These are phyloP conservation scores for Euphonia xanthogaster DNA, from an alignment of 2,797 vertebrate genomes.

Conservation along the genomic window DNA sequence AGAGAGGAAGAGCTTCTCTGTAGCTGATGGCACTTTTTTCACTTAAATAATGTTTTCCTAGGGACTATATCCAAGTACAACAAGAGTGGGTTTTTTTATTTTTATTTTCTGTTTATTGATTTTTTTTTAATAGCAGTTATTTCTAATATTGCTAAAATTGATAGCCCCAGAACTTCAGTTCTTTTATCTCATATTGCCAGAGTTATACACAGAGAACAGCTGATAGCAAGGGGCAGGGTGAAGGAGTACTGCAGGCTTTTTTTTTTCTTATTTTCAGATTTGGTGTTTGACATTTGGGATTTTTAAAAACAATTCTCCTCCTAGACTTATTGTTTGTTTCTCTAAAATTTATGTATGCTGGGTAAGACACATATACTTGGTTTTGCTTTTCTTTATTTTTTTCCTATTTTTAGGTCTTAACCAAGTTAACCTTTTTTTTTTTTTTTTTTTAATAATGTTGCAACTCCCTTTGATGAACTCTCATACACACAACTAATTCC, in stretches of 20 bases:
- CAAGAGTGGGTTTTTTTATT: not conserved
- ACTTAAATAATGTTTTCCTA: not conserved
- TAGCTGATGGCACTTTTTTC: not conserved
- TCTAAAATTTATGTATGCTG: not conserved
- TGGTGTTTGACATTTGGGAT: not conserved
- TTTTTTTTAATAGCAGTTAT: not conserved
- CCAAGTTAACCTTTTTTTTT: not conserved
- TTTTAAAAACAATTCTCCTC: not conserved
- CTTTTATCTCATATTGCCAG: not conserved
- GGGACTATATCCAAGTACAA: not conserved
- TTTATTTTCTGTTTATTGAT: not conserved
- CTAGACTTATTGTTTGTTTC: not conserved
- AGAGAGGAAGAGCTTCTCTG: not conserved
- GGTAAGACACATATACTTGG: not conserved
- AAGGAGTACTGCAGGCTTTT: rapidly evolving
- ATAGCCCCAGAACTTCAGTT: not conserved
- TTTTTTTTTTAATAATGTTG: not conserved
- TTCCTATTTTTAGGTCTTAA: not conserved
- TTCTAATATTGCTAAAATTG: not conserved
- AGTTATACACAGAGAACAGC: not conserved
- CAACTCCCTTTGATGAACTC: not conserved
- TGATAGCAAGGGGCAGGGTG: not conserved
- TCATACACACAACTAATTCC: not conserved
- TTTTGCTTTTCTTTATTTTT: not conserved
- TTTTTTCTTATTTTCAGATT: not conserved